Conservation (phyloP, 23 tunicate genomes). For the Ciona savignyi region DNA sequence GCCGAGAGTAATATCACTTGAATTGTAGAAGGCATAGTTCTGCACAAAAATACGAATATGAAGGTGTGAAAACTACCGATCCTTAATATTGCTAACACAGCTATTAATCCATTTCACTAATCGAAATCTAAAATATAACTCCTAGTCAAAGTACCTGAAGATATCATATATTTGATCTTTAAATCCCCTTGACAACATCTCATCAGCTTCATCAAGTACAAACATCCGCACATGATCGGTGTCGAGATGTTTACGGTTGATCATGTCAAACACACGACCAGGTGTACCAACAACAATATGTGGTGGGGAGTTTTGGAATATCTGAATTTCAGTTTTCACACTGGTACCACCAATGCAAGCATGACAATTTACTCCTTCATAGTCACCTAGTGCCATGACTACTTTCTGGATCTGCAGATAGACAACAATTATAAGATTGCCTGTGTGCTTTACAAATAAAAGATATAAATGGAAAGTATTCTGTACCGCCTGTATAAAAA, state of each 20-base stretch:
- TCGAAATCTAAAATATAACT: too few species aligned
- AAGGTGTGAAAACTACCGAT: too few species aligned
- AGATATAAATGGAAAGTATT: neutral
- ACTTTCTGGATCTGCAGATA: slow-evolving; percentile 67
- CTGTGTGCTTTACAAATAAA: neutral
- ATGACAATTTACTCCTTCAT: slow-evolving; percentile 66
- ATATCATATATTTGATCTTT: slow-evolving; percentile 97
- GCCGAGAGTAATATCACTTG: slow-evolving; percentile 95
- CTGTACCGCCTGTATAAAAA: too few species aligned
- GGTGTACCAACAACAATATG: slow-evolving; percentile 97
- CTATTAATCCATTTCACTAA: too few species aligned
- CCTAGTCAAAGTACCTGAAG: too few species aligned
- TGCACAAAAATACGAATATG: neutral
- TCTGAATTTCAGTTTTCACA: slow-evolving; percentile 58
- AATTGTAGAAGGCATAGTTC: slow-evolving; percentile 62
- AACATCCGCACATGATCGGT: slow-evolving; percentile 52
- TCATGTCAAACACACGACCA: slow-evolving; percentile 97
- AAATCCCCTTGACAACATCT: slow-evolving; percentile 96
- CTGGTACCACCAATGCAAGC: slow-evolving; percentile 98
- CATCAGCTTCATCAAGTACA: slow-evolving; percentile 99
- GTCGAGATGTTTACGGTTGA: slow-evolving; percentile 45
- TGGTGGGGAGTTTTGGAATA: slow-evolving; percentile 12
- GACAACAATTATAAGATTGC: neutral
- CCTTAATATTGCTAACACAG: too few species aligned
- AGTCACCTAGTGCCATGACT: slow-evolving; percentile 90